Evolutionary conservation across 2,113 vertebrate genomes (phyloP).

Genomic region (Mesembrinibis cayennensis): DNA sequence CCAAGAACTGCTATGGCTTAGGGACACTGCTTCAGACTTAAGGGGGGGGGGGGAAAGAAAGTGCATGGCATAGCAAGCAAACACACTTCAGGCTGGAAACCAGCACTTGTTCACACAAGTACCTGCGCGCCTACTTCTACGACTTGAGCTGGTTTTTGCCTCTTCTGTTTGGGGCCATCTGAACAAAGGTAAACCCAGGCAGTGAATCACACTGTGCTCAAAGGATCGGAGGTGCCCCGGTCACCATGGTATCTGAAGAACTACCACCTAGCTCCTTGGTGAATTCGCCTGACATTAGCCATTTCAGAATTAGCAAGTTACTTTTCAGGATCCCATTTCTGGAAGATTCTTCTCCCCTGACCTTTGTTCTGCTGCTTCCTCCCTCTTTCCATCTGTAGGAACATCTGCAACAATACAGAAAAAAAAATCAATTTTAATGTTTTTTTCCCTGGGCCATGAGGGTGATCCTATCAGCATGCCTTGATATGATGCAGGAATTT

Average conservation of each 20-base stretch:
- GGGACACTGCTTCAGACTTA: background rate
- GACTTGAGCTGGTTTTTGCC: background rate
- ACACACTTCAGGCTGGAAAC: background rate
- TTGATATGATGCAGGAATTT: background rate
- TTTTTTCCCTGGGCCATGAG: background rate
- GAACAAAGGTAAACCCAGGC: background rate
- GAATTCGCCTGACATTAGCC: background rate
- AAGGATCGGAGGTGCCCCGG: background rate
- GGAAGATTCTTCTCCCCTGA: background rate
- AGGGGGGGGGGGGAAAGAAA: rapidly evolving
- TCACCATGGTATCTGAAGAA: background rate
- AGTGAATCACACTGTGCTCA: background rate
- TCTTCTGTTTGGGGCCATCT: background rate
- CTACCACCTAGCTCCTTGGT: background rate
- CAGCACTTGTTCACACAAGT: background rate
- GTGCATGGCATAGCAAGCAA: background rate
- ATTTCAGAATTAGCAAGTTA: background rate
- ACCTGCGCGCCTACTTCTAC: rapidly evolving
- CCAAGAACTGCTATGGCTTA: background rate
- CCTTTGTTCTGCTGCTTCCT: background rate
- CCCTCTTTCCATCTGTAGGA: background rate
- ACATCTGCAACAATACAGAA: background rate
- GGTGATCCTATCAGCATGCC: background rate
- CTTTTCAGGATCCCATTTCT: background rate
- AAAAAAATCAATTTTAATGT: background rate